Percentiles rank a stretch among this genome's conserved stretches.
phyloP scores from a whole-genome alignment of 2,113 vertebrate genomes.

The Antechinus flavipes region DNA sequence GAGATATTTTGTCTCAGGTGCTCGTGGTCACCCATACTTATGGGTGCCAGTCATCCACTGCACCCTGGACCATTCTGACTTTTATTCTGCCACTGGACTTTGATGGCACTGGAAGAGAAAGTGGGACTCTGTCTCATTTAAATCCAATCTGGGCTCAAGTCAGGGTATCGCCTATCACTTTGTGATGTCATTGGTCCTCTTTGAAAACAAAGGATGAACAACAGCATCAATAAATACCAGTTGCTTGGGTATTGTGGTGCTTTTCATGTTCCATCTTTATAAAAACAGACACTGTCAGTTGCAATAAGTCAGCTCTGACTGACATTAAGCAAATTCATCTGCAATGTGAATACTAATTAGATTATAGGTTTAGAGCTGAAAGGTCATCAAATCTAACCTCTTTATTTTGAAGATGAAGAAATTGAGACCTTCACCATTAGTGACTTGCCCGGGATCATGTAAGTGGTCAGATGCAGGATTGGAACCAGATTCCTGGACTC shows the following conservation, averaged over 20 bases:
- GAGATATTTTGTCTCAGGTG: not conserved
- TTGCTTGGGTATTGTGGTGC: not conserved
- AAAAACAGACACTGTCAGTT: slow-evolving; percentile 19
- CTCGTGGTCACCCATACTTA: not conserved
- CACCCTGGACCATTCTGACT: not conserved
- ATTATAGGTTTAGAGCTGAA: not conserved
- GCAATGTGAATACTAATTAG: not conserved
- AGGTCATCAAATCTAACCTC: not conserved
- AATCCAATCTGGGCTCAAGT: not conserved
- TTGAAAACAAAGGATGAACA: not conserved
- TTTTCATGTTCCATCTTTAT: slow-evolving; percentile 22
- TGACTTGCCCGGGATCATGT: slow-evolving; percentile 4
- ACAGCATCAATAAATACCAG: not conserved
- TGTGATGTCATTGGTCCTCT: not conserved
- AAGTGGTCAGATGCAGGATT: slow-evolving; percentile 1
- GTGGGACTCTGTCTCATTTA: not conserved
- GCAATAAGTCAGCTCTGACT: not conserved
- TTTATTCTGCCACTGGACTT: not conserved
- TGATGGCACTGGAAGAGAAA: not conserved
- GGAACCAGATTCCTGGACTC: not conserved
- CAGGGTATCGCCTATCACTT: not conserved
- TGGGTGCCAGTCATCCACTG: not conserved
- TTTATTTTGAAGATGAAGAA: slow-evolving; percentile 57
- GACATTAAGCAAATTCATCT: not conserved
- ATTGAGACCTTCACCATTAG: not conserved